Evolutionary conservation across 2,888 invertebrate species (phyloP).

Genomic region (Cremastinae sp.): DNA sequence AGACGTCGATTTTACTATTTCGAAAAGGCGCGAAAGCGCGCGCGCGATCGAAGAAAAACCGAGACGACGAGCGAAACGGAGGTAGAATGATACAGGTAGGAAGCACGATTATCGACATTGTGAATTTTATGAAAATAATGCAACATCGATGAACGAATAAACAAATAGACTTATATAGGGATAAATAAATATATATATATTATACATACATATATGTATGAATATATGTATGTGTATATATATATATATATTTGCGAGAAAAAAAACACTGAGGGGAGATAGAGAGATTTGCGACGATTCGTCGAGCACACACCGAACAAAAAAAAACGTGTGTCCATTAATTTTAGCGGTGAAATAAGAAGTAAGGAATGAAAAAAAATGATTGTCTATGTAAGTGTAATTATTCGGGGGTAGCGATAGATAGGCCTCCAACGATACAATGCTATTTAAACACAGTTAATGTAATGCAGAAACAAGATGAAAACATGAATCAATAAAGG

Average conservation of each 20-base stretch:
- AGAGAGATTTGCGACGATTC: slow-evolving; percentile 35
- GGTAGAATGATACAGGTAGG: no score
- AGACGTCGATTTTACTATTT: slow-evolving; percentile 77
- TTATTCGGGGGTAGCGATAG: slow-evolving; percentile 76
- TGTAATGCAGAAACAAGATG: slow-evolving; percentile 74
- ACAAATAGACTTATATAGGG: neutral
- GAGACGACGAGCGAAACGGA: no score
- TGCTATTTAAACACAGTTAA: slow-evolving; percentile 80
- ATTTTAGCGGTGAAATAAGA: slow-evolving; percentile 48
- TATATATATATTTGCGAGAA: slow-evolving; percentile 58
- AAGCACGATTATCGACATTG: no score
- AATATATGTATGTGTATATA: slow-evolving; percentile 49
- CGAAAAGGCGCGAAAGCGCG: no score
- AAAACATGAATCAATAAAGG: slow-evolving; percentile 78
- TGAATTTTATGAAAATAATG: no score
- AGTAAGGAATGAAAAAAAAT: slow-evolving; percentile 25
- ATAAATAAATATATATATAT: neutral
- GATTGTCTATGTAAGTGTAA: slow-evolving; percentile 77
- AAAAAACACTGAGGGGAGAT: slow-evolving; percentile 59
- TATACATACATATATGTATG: slow-evolving; percentile 38
- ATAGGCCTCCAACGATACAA: slow-evolving; percentile 71
- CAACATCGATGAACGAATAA: no score
- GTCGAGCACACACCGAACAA: slow-evolving; percentile 35
- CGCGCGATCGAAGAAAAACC: slow-evolving; percentile 40
- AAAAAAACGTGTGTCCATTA: slow-evolving; percentile 55